A percentile compares a stretch with the other conserved stretches of the same genome.
phyloP scores from a whole-genome alignment of 53 echinoderm and acorn worm species.

The Antedon mediterranea region DNA sequence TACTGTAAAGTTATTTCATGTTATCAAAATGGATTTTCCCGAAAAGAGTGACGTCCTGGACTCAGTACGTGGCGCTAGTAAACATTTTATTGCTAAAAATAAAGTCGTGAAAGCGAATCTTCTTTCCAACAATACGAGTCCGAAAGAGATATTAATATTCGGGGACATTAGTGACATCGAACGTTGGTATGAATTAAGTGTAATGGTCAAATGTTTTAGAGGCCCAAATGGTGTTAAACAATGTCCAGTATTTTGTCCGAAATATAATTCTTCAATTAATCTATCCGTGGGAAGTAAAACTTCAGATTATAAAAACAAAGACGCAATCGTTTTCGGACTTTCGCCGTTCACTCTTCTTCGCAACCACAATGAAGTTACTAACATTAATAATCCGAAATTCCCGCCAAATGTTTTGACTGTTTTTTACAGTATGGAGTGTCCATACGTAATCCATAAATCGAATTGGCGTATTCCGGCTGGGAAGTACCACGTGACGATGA shows the following conservation, averaged over 20 bases:
- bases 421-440: conserved; percentile 64
- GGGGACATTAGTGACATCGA: conserved; percentile 24
- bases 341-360: conserved; percentile 43
- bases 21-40: too few relatives aligned
- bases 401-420: conserved; percentile 26
- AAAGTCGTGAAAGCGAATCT: too few relatives aligned
- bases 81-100: too few relatives aligned
- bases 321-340: conserved; percentile 48
- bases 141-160: conserved; percentile 20
- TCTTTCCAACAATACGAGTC: too few relatives aligned
- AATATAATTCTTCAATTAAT: conserved; percentile 3
- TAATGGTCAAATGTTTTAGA: conserved; percentile 20
- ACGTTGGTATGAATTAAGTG: conserved; percentile 22
- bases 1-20: too few relatives aligned
- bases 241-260: conserved; percentile 22
- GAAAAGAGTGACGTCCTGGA: too few relatives aligned
- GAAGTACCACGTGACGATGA: conserved; percentile 44
- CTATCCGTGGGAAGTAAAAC: conserved; percentile 10
- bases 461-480: conserved; percentile 14
- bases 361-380: conserved; percentile 13
- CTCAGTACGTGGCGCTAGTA: too few relatives aligned
- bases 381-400: conserved; percentile 20
- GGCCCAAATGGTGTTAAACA: not conserved
- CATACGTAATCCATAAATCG: conserved; percentile 55
- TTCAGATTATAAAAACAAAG: conserved; percentile 12